Conservation (phyloP, 1,140 invertebrate species). For the Antheraea mylitta region DNA sequence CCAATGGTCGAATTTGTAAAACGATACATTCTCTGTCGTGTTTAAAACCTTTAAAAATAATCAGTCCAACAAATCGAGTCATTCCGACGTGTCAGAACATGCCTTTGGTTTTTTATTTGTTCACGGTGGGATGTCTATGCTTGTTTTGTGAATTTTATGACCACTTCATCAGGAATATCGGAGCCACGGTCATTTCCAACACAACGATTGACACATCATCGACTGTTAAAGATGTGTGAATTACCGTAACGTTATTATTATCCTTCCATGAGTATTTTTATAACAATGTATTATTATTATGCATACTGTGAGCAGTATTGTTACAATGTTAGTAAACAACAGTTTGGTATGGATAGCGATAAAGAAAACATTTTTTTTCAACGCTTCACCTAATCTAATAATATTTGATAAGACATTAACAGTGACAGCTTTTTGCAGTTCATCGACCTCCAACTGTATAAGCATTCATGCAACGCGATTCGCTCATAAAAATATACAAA, state of each 20-base stretch:
- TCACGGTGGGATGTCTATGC: conserved; percentile 54
- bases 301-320: not conserved
- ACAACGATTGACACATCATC: conserved; percentile 60
- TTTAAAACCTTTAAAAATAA: conserved; percentile 55
- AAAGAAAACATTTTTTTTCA: not conserved
- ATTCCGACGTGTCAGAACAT: conserved; percentile 69
- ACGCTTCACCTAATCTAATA: not conserved
- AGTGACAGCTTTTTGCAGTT: not conserved
- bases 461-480: not conserved
- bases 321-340: not conserved
- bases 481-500: not conserved
- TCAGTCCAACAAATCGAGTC: conserved; percentile 65
- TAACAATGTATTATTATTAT: not conserved
- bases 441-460: not conserved
- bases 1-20: conserved; percentile 51
- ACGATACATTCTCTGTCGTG: conserved; percentile 42
- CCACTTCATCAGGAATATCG: conserved; percentile 59
- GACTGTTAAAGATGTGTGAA: conserved; percentile 8
- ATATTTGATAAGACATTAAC: not conserved
- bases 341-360: not conserved
- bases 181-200: conserved; percentile 45
- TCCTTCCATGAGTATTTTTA: not conserved
- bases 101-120: conserved; percentile 52
- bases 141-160: conserved; percentile 70
- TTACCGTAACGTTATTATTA: not conserved